Evolutionary conservation across 2,888 invertebrate genomes (phyloP), one percentile per base, ranked within the genome.

Genomic region (Rutpela maculata): DNA sequence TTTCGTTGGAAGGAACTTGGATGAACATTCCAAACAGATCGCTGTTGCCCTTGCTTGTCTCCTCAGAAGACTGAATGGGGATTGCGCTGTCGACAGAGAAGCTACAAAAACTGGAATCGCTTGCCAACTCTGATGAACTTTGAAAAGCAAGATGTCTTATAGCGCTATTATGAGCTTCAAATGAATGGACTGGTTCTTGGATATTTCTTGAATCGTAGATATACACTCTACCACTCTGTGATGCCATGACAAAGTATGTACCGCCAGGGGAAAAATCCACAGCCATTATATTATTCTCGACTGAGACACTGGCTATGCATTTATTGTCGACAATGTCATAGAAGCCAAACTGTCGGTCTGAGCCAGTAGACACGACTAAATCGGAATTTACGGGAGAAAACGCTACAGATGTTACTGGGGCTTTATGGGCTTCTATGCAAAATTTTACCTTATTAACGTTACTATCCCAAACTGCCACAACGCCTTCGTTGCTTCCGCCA

Each of bases 161-260:
- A 78, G 91, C 89, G 79, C 90, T 90, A 22, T 91, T 91, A 80
- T 93, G 92, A 0, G 91, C 92, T 81, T 90, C 89, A 38, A 92
- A 88, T 15, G 91, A 85, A 84, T 90, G 89, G 15, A 90, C 86
- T 0, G 92, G 91, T 75, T 87, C 88, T 38, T 89, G 89, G 60
- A 92, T 86, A 82, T 92, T 91, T 83, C 93, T 90, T 15, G 92
- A 89, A 86, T 93, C 93, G 87, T 92, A 93, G 5, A 92, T 83
- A 59, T 91, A 85, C 5, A 92, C 88, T 66, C 88, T 83, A n/a
- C 93, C 93, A 87, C 90, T 91, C 84, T 92, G 92, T 19, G 91
- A 91, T 15, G 92, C 93, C 60, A 92, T 88, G 7, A 91, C 92
- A n/a, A 93, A 90, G 83, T 90, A 90, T 80, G 90, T 91, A 50